Evolutionary conservation across 1,140 invertebrate species (phyloP), one percentile per base, ranked within the genome.

Genomic region (Megalopta genalis): DNA sequence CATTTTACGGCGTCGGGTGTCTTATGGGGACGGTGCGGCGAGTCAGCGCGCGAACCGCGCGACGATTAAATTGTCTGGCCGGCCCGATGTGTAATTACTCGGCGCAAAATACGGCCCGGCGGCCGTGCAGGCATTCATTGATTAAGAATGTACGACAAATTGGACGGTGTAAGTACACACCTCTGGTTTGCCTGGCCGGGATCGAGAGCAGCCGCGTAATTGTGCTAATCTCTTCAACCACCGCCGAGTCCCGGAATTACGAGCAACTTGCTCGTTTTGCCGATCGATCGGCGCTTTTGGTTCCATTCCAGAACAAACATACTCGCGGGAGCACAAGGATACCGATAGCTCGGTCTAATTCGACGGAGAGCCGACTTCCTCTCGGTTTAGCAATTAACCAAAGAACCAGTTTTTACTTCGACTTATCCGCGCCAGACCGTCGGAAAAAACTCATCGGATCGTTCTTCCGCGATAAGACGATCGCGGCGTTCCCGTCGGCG

Each of bases 371-470:
- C 42, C 10, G 32, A 42, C 18, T 18, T 49, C 25, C 23, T 69
- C 27, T 32, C 46, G 6, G 46, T 10, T n/a, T 18, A 7, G n/a
- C 18, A 52, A 52, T 69, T 57, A 57, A 32, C 14, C 67, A 14
- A 54, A 16, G 25, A 23, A 69, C 25, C 23, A 12, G 49, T 23
- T 60, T 60, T 60, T 54, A 21, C 49, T 16, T 2, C 49, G 49
- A 54, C 21, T 64, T 59, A 67, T 4, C 46, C 72, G 60, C 65
- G 64, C 83, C 70, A 63, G 6, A 16, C 0, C 16, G 1, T 0
- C 52, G 27, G 62, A 71, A 54, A 65, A 10, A 12, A 12, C 42
- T 46, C n/a, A 62, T 80, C 78, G 83, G 64, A 65, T 80, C 70
- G 57, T 66, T 81, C 82, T 75, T 70, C 71, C 73, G 8, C 37